Percentiles rank a stretch among this genome's conserved stretches.
These are phyloP conservation scores for Oryzias dopingdopingensis DNA, from an alignment of 2,797 vertebrate genomes.

Conservation along the genomic window DNA sequence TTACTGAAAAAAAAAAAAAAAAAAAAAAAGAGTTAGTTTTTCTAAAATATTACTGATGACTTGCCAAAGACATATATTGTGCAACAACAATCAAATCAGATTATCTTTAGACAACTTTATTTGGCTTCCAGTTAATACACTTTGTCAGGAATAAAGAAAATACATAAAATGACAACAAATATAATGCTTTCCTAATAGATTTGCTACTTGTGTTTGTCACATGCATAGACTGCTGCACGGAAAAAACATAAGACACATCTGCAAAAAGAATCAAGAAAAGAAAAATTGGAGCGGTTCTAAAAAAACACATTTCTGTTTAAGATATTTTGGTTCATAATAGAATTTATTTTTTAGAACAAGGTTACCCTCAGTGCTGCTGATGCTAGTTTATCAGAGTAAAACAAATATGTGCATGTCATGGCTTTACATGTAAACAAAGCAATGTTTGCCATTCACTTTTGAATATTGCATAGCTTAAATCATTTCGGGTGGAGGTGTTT, in stretches of 20 bases:
- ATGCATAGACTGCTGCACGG: background rate
- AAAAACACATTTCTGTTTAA: too few relatives aligned
- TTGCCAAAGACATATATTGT: too few relatives aligned
- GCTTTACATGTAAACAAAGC: conserved; percentile 48
- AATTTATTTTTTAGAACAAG: too few relatives aligned
- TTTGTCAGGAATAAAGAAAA: conserved; percentile 46
- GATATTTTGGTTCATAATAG: too few relatives aligned
- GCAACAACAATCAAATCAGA: conserved; percentile 34
- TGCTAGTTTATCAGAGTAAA: conserved; percentile 18
- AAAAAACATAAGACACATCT: conserved; percentile 13
- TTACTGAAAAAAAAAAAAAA: too few relatives aligned
- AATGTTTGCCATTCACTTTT: conserved; percentile 71
- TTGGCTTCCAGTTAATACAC: conserved; percentile 31
- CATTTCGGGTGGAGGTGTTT: conserved; percentile 36
- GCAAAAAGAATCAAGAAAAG: too few relatives aligned
- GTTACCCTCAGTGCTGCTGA: too few relatives aligned
- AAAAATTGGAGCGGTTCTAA: too few relatives aligned
- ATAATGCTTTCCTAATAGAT: conserved; percentile 4
- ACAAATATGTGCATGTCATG: conserved; percentile 35
- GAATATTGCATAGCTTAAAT: conserved; percentile 72
- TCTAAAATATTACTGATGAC: too few relatives aligned
- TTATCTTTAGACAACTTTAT: conserved; percentile 27
- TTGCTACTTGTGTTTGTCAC: too few relatives aligned
- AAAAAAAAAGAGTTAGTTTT: too few relatives aligned
- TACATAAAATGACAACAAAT: conserved; percentile 35